Base-by-base conservation (phyloP, 35 echinoderm and acorn worm genomes). In the Apostichopus japonicus region DNA sequence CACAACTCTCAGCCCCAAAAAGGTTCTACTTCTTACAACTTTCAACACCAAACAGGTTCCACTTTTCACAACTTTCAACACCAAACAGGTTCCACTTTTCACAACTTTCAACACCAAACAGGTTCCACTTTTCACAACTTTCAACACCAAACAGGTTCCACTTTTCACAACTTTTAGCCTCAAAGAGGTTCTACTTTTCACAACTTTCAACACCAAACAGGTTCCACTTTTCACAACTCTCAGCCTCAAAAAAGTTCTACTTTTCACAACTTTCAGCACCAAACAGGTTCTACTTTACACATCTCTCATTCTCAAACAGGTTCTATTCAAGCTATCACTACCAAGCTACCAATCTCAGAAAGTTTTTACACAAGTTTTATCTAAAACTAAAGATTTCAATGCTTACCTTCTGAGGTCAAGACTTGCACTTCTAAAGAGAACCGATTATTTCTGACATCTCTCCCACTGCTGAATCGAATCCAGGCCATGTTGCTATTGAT, bases 401-500 rank as follows among this genome's bases (percentile, higher is more conserved):
- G 57, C 14, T 57, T 57, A 84, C 81, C 81, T 84, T 54, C 22
- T 1, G 7, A 23, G 56, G 13, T 84, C 81, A 84, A 54, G 6
- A 23, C 81, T 11, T 8, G 7, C 17, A 84, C 23, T 54, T 84
- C 81, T n/a, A 84, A 59, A 5, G 24, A n/a, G 24, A 84, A 84
- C 4, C 81, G 54, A 23, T 84, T 51, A 58, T 17, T 57, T 19
- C 3, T 57, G 6, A 84, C 81, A 53, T 62, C 54, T 14, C 14
- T 58, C 5, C 81, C 81, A 24, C 81, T 84, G n/a, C 81, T 84
- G 81, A 84, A 84, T 84, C 81, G 81, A 57, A 84, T 84, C 81
- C 81, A 84, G 17, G 54, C 81, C 21, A 57, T 21, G 7, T 58
- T 19, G 33, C 53, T 58, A 13, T 84, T 17, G 2, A 84, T 23